Conservation (phyloP, 53 echinoderm and acorn worm species). For the Apostichopus leukothele region DNA sequence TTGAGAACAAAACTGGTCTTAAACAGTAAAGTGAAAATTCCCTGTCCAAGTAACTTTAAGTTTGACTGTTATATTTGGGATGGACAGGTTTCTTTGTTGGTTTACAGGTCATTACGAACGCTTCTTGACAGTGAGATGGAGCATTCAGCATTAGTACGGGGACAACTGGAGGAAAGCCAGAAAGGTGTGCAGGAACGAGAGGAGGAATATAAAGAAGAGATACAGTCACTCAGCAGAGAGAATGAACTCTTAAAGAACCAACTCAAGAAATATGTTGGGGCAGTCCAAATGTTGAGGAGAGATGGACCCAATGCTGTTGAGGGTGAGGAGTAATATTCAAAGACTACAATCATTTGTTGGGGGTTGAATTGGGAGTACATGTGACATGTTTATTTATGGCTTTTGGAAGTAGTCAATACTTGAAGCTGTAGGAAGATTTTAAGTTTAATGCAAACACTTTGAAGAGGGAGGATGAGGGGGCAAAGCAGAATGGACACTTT, state of each 20-base stretch:
- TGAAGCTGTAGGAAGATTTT: no score
- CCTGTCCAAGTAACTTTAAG: no score
- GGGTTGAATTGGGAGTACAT: no score
- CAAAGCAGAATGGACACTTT: no score
- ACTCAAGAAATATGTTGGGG: slow-evolving; percentile 97
- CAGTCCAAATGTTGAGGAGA: slow-evolving; percentile 86
- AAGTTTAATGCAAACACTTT: no score
- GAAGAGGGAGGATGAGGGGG: no score
- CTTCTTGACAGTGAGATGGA: slow-evolving; percentile 98
- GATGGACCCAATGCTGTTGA: slow-evolving; percentile 33
- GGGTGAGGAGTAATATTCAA: not conserved
- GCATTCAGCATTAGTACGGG: slow-evolving; percentile 78
- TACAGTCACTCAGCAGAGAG: slow-evolving; percentile 79
- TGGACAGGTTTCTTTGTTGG: not conserved
- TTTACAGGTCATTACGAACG: slow-evolving; percentile 69
- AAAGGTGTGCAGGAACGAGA: slow-evolving; percentile 53
- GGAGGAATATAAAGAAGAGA: slow-evolving; percentile 67
- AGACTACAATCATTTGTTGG: no score
- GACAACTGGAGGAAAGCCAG: slow-evolving; percentile 78
- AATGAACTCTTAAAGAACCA: slow-evolving; percentile 93
- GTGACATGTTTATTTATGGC: no score
- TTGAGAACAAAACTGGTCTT: no score
- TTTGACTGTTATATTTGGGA: not conserved
- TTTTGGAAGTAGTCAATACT: no score
- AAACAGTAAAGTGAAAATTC: no score